phyloP scores from a whole-genome alignment of 2,113 vertebrate species.

The Panthera leo region DNA sequence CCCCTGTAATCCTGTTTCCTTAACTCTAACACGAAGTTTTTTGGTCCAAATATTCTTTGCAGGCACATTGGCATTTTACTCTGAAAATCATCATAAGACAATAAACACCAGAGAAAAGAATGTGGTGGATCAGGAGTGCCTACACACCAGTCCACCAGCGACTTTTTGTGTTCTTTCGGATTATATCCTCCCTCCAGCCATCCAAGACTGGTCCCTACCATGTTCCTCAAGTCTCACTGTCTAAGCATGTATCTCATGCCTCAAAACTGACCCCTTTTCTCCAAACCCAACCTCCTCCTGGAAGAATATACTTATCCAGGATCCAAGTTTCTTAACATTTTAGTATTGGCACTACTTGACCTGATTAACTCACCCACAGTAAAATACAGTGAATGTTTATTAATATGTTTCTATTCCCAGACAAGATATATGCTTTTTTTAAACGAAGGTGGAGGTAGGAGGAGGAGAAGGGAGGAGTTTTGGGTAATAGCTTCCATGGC shows the following conservation, averaged over 20 bases:
- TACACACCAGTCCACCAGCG: background rate
- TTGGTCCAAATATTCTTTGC: background rate
- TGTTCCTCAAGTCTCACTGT: background rate
- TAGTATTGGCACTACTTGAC: background rate
- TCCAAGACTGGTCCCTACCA: background rate
- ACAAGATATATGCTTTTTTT: background rate
- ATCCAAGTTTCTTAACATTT: background rate
- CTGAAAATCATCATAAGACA: background rate
- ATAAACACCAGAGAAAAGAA: background rate
- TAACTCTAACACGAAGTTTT: background rate
- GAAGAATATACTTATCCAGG: background rate
- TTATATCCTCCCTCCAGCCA: background rate
- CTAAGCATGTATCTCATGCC: background rate
- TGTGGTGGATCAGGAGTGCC: background rate
- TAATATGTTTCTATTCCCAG: background rate
- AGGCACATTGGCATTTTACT: background rate
- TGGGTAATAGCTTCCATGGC: no score
- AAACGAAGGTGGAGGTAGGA: background rate
- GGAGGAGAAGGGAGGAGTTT: background rate
- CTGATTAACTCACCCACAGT: background rate
- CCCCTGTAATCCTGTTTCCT: background rate
- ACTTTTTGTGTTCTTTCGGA: background rate
- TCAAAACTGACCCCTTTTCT: background rate
- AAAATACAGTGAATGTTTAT: background rate
- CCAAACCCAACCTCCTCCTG: background rate